These are phyloP conservation scores for Metridium senile DNA, from an alignment of 92 coral and sea anemone genomes.

Conservation along the genomic window DNA sequence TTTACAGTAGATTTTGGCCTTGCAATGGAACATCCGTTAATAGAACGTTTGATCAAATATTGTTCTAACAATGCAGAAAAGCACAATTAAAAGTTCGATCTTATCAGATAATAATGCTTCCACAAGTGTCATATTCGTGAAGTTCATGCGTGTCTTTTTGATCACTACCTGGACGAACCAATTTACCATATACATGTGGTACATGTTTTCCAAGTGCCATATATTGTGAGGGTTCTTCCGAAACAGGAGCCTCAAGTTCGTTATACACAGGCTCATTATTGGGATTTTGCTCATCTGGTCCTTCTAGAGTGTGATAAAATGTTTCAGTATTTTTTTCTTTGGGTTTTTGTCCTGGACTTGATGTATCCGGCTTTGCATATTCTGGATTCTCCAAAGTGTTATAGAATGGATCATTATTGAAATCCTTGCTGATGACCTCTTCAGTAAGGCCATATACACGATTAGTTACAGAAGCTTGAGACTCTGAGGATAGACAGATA, in stretches of 20 bases:
- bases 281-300: not conserved
- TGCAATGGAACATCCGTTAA: no score
- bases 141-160: not conserved
- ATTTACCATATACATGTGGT: slow-evolving; percentile 9
- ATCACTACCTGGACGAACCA: not conserved
- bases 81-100: no score
- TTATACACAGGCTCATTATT: not conserved
- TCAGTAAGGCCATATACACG: not conserved
- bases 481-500: no score
- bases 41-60: no score
- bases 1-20: no score
- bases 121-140: no score
- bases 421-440: not conserved
- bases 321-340: not conserved
- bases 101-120: no score
- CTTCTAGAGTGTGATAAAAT: not conserved
- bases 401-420: not conserved
- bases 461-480: not conserved
- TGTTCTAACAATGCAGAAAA: no score
- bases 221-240: not conserved
- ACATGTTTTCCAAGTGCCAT: not conserved
- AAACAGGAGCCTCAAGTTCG: not conserved
- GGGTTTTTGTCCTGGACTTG: not conserved
- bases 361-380: not conserved
- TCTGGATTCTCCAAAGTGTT: not conserved